Percentiles rank a stretch among this genome's conserved stretches.
Conservation (phyloP, 2,797 vertebrate species). For the Ambastaia sidthimunki region DNA sequence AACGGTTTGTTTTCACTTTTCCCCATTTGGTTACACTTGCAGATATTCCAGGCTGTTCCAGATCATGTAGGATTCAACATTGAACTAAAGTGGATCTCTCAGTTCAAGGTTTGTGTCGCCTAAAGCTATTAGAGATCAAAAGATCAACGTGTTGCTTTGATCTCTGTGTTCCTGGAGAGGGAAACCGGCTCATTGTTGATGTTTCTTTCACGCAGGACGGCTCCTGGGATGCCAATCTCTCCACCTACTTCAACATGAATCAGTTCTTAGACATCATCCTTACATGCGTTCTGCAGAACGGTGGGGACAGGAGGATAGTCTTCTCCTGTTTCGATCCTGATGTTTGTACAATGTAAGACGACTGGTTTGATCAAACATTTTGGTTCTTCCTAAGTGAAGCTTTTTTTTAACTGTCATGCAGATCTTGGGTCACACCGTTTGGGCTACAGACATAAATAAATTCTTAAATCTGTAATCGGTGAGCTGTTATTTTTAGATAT, state of each 20-base stretch:
- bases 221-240: conserved; percentile 92
- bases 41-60: conserved; percentile 92
- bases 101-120: conserved; percentile 83
- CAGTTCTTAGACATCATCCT: conserved; percentile 90
- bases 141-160: conserved; percentile 2
- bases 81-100: conserved; percentile 97
- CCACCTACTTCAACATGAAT: conserved; percentile 97
- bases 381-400: not conserved
- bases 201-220: conserved; percentile 80
- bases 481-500: too few relatives aligned
- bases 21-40: conserved; percentile 18
- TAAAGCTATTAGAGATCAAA: too few relatives aligned
- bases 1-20: not conserved
- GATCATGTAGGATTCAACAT: conserved; percentile 95
- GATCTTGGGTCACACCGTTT: not conserved
- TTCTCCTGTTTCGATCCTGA: conserved; percentile 98
- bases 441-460: too few relatives aligned
- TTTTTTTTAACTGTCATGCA: not conserved
- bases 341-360: conserved; percentile 93
- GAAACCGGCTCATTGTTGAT: not conserved
- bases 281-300: conserved; percentile 88
- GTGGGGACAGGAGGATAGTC: conserved; percentile 87
- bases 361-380: not conserved
- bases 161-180: not conserved
- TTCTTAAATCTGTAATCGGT: too few relatives aligned